Evolutionary conservation across 2,888 invertebrate genomes (phyloP), one percentile per base, ranked within the genome.

Genomic region (Pristionchus entomophagus): DNA sequence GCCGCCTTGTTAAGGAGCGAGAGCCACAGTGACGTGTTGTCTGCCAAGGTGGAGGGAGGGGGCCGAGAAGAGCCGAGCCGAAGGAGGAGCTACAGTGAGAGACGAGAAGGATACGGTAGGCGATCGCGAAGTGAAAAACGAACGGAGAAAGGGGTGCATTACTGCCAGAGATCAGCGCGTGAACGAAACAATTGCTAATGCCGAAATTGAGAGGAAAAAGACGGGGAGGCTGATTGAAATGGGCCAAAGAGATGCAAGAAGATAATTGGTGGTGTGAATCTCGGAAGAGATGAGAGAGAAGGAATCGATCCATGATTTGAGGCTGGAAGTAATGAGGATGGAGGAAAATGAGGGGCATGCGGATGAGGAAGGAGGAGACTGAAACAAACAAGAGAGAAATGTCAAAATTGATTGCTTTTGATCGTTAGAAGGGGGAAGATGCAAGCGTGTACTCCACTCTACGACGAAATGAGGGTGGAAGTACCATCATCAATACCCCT

Each of bases 1-100:
- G 82, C 53, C 38, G 82, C 56, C 59, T 82, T 82, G 59, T 82
- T 82, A 38, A 82, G 59, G 38, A 82, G 82, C 26, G 82, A 82
- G 3, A 82, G 41, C 82, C 82, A 82, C 12, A 82, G 59, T 17
- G 82, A 82, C 38, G 56, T 41, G 53, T 56, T 56, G 51, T 78
- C 73, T 41, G 73, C 73, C 73, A 73, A 73, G 41, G 73, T 41
- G 65, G 6, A 65, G 35, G 65, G 22, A 26, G 26, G 26, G 26
- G 17, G 3, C 51, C 6, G 51, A 35, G 38, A n/a, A 6, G 22
- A 26, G 77, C 17, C 22, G 26, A 14, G 32, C 8, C n/a, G 80
- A 32, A 51, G 53, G 51, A 49, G 53, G 80, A 80, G 53, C 80
- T 80, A 49, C 45, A 77, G 80, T 32, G 29, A 29, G 3, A 41